A percentile compares a stretch with the other conserved stretches of the same genome.
Evolutionary conservation across 2,113 vertebrate genomes (phyloP).

Genomic region (Scophthalmus maximus): DNA sequence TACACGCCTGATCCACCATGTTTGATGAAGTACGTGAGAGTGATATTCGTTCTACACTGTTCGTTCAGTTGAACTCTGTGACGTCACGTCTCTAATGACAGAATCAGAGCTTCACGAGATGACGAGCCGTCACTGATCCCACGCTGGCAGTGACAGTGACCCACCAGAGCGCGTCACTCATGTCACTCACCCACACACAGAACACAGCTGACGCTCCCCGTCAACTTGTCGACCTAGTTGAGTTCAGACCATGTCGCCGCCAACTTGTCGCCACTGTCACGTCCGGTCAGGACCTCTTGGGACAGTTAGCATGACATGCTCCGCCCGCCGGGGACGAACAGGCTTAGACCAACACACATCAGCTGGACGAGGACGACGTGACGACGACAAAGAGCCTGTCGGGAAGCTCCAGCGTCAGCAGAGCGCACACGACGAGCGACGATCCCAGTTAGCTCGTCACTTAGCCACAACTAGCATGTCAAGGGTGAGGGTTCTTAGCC

Average conservation of each 20-base stretch:
- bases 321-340: neutral
- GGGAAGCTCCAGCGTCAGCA: neutral
- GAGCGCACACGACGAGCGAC: neutral
- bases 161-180: no score
- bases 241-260: constrained; percentile 18
- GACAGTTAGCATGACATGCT: neutral
- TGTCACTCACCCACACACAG: no score
- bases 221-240: constrained; percentile 13
- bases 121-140: no score
- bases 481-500: neutral
- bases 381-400: neutral
- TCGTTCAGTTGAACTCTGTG: no score
- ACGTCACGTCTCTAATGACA: no score
- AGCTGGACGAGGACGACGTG: neutral
- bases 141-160: neutral
- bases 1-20: no score
- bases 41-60: no score
- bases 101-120: no score
- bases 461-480: constrained; percentile 44
- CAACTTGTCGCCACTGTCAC: neutral
- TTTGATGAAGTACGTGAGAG: no score
- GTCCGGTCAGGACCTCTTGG: constrained; percentile 11
- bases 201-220: constrained; percentile 16
- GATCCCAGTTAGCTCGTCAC: constrained; percentile 42
- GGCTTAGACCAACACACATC: neutral